These are phyloP conservation scores for Teleogryllus occipitalis DNA, from an alignment of 1,140 invertebrate species.

Conservation along the genomic window DNA sequence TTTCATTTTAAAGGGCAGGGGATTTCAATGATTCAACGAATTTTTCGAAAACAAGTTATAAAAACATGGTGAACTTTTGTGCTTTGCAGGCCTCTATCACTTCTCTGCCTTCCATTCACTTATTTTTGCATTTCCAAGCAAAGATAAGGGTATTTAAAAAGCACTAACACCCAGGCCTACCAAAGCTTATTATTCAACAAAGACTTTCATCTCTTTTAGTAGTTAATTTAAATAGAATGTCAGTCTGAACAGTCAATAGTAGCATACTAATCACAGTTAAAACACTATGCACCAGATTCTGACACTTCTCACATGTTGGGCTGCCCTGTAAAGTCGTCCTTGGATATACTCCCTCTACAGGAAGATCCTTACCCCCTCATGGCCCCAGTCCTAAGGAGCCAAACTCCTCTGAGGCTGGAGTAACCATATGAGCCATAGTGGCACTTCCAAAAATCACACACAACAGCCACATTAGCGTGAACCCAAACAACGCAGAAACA, in stretches of 20 bases:
- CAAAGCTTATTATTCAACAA: background rate
- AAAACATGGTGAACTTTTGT: background rate
- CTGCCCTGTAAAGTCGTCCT: slow-evolving; percentile 11
- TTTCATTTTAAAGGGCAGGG: background rate
- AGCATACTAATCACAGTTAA: slow-evolving; percentile 5
- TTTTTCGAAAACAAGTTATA: background rate
- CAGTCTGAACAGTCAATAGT: background rate
- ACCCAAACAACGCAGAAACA: background rate
- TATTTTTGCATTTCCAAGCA: background rate
- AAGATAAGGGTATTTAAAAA: background rate
- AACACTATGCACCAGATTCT: background rate
- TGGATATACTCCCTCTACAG: slow-evolving; percentile 5
- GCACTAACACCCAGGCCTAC: background rate
- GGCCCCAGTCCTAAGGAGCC: background rate
- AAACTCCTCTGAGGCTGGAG: slow-evolving; percentile 29
- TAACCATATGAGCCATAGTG: slow-evolving; percentile 34
- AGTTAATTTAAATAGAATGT: background rate
- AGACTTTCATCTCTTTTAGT: background rate
- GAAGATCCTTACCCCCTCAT: slow-evolving; percentile 10
- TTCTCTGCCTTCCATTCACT: background rate
- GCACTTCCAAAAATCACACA: slow-evolving; percentile 39
- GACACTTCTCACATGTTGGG: slow-evolving; percentile 9
- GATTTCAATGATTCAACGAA: background rate
- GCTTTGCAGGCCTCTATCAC: background rate
- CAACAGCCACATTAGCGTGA: slow-evolving; percentile 35